Evolutionary conservation across 1,140 invertebrate genomes (phyloP).

Genomic region (Bombus pascuorum): DNA sequence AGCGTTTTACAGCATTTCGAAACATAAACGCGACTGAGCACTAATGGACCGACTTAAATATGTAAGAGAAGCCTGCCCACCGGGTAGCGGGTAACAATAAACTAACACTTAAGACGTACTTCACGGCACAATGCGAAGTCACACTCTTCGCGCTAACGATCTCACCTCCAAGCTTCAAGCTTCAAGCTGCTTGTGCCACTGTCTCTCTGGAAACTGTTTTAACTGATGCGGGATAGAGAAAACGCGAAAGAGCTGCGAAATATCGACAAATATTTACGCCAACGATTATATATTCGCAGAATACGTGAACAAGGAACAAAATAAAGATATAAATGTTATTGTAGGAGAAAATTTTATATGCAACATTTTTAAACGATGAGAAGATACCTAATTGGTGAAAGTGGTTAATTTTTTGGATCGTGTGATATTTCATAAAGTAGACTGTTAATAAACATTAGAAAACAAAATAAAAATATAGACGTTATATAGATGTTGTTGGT

Average conservation of each 20-base stretch:
- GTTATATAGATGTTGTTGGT: too few relatives aligned
- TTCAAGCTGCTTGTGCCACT: slow-evolving; percentile 13
- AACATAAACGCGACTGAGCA: slow-evolving; percentile 54
- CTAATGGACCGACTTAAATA: slow-evolving; percentile 78
- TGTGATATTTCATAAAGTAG: too few relatives aligned
- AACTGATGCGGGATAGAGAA: neutral
- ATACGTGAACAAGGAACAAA: neutral
- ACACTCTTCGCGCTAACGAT: slow-evolving; percentile 80
- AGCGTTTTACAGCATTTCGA: slow-evolving; percentile 42
- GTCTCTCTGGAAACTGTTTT: slow-evolving; percentile 21
- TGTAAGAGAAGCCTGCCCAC: slow-evolving; percentile 76
- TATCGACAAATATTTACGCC: slow-evolving; percentile 6
- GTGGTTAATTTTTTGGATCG: too few relatives aligned
- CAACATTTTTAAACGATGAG: too few relatives aligned
- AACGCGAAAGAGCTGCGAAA: slow-evolving; percentile 22
- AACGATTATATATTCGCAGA: neutral
- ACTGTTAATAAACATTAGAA: too few relatives aligned
- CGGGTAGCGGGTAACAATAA: slow-evolving; percentile 82
- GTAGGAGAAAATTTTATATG: too few relatives aligned
- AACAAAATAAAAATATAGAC: neutral
- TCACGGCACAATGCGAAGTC: slow-evolving; percentile 77
- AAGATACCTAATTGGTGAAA: too few relatives aligned
- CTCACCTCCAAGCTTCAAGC: slow-evolving; percentile 69
- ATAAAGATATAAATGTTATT: neutral
- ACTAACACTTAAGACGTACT: slow-evolving; percentile 78